These are phyloP conservation scores for Gymnothorax javanicus DNA, from an alignment of 2,797 vertebrate genomes.

Conservation along the genomic window DNA sequence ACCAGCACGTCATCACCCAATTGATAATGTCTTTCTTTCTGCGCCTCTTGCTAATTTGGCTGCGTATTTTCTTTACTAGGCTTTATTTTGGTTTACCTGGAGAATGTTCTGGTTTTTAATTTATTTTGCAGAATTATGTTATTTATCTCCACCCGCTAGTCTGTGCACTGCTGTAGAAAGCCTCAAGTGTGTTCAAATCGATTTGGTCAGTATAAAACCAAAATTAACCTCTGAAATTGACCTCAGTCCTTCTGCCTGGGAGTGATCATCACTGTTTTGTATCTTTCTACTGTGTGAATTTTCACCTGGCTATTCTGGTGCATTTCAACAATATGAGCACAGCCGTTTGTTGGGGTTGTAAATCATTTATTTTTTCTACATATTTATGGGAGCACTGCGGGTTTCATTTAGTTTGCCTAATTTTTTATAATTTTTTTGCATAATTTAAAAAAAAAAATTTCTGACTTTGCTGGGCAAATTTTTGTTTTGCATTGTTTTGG, in stretches of 20 bases:
- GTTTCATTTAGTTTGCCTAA: neutral
- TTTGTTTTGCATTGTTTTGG: neutral
- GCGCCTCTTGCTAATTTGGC: neutral
- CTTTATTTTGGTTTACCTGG: constrained; percentile 18
- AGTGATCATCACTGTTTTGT: neutral
- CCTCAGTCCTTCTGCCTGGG: too few species aligned
- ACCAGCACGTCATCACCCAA: constrained; percentile 54
- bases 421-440: neutral
- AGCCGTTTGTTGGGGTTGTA: neutral
- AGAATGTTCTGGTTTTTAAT: neutral
- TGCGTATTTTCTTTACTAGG: constrained; percentile 2
- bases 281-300: constrained; percentile 3
- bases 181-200: too few species aligned
- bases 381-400: neutral
- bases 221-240: neutral
- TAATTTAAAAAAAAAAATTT: neutral
- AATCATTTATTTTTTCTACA: neutral
- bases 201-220: neutral
- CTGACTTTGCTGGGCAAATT: neutral
- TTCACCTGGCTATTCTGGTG: neutral
- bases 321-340: neutral
- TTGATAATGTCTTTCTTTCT: constrained; percentile 22
- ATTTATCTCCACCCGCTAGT: neutral
- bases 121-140: constrained; percentile 28
- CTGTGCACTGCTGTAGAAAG: constrained; percentile 25